Evolutionary conservation across 2,888 invertebrate species (phyloP).

Genomic region (Oithona nana): DNA sequence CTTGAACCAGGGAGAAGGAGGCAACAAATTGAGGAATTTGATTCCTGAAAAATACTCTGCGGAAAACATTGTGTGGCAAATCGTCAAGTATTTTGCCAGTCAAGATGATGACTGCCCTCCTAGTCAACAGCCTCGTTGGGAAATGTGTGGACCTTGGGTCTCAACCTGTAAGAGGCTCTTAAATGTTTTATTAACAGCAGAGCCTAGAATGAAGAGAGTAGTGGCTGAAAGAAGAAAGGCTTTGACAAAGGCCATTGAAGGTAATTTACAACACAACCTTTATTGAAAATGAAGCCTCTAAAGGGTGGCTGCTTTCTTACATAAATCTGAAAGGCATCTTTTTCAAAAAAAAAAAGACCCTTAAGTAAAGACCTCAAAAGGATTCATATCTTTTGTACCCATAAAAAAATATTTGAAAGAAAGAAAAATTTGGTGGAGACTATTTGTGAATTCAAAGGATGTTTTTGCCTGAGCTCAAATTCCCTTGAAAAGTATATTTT

Average conservation of each 20-base stretch:
- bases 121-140: slow-evolving; percentile 22
- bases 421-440: too few species aligned
- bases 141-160: slow-evolving; percentile 27
- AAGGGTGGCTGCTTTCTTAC: too few species aligned
- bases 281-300: too few species aligned
- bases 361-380: too few species aligned
- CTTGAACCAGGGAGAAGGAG: slow-evolving; percentile 27
- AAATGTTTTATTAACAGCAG: slow-evolving; percentile 32
- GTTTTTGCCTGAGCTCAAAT: too few species aligned
- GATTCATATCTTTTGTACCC: too few species aligned
- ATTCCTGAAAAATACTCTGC: slow-evolving; percentile 31
- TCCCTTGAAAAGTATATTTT: too few species aligned
- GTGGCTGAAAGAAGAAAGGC: slow-evolving; percentile 48
- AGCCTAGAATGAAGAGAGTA: slow-evolving; percentile 38
- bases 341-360: too few species aligned
- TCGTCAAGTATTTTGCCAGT: slow-evolving; percentile 52
- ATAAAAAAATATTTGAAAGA: too few species aligned
- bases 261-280: slow-evolving; percentile 58
- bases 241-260: slow-evolving; percentile 66
- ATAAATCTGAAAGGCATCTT: too few species aligned
- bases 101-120: slow-evolving; percentile 24
- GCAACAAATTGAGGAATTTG: neutral
- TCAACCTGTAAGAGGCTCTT: slow-evolving; percentile 31
- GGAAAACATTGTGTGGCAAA: slow-evolving; percentile 64
- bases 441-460: too few species aligned